Evolutionary conservation across 37 sponge, comb jelly and placozoan genomes (phyloP).

Genomic region (Chondrosia reniformis): DNA sequence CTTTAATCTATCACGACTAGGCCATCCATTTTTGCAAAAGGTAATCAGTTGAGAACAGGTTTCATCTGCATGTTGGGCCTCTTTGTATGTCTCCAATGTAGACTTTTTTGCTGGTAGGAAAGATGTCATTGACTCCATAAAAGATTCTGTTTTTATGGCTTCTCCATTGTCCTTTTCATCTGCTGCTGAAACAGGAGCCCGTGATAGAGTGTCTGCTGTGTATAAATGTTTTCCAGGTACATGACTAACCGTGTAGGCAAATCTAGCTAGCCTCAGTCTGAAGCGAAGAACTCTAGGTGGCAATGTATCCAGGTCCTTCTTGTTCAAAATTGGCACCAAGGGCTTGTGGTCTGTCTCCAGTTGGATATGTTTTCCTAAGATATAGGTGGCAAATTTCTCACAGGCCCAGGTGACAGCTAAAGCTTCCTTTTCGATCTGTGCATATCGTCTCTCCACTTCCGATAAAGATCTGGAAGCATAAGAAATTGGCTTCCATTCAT

Average conservation of each 20-base stretch:
- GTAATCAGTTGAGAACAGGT: too few relatives aligned
- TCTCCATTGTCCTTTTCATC: not conserved
- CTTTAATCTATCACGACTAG: too few relatives aligned
- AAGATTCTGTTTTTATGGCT: not conserved
- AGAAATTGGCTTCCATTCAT: constrained; percentile 31
- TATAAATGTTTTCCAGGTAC: constrained; percentile 18
- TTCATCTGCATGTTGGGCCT: not conserved
- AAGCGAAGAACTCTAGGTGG: constrained; percentile 35
- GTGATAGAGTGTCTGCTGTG: constrained; percentile 6
- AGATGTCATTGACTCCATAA: not conserved
- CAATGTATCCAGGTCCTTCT: constrained; percentile 16
- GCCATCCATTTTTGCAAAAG: too few relatives aligned
- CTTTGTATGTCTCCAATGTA: not conserved
- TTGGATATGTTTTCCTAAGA: constrained; percentile 19
- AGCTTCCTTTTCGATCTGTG: constrained; percentile 57
- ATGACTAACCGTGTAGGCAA: constrained; percentile 15
- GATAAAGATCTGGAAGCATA: constrained; percentile 42
- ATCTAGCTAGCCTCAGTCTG: constrained; percentile 24
- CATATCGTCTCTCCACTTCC: constrained; percentile 31
- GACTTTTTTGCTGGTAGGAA: not conserved
- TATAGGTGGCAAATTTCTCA: constrained; percentile 35
- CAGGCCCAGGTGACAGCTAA: constrained; percentile 44
- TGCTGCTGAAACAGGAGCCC: not conserved
- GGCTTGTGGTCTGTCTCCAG: constrained; percentile 49
- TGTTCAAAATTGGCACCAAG: constrained; percentile 27